These are phyloP conservation scores for Pilophorus perplexus DNA, from an alignment of 2,888 invertebrate genomes.

Conservation along the genomic window DNA sequence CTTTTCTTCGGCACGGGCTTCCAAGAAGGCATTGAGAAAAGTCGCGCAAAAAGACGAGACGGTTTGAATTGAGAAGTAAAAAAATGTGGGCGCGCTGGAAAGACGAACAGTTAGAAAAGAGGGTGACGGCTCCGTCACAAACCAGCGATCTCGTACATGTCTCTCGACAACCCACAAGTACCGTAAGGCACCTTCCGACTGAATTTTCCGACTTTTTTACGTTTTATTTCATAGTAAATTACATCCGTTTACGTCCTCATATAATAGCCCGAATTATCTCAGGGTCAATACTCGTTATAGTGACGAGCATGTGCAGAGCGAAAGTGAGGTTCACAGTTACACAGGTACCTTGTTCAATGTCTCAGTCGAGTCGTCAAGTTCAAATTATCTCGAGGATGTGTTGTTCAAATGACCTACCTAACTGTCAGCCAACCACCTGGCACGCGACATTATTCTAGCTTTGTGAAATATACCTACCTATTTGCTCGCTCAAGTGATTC, in stretches of 20 bases:
- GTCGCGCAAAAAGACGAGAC: neutral
- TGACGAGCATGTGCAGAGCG: conserved; percentile 6
- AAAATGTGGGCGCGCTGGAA: neutral
- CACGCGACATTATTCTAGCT: too few relatives aligned
- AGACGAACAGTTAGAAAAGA: conserved; percentile 18
- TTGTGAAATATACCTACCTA: too few relatives aligned
- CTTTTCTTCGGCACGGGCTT: too few relatives aligned
- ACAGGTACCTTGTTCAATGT: neutral
- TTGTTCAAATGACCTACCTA: too few relatives aligned
- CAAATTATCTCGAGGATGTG: too few relatives aligned
- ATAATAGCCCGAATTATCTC: conserved; percentile 29
- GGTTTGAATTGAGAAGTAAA: neutral
- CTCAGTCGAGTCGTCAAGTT: too few relatives aligned
- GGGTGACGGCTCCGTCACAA: conserved; percentile 35
- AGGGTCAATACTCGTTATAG: conserved; percentile 34
- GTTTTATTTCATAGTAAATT: conserved; percentile 18
- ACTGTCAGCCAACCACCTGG: too few relatives aligned
- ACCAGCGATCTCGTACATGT: conserved; percentile 35
- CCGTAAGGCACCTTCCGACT: conserved; percentile 31
- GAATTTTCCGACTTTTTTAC: neutral
- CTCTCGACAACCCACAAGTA: conserved; percentile 24
- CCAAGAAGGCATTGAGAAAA: too few relatives aligned
- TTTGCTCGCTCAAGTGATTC: too few relatives aligned
- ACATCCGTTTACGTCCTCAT: conserved; percentile 28
- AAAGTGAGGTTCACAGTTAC: neutral